phyloP scores from a whole-genome alignment of 1,140 invertebrate species.

The Nautilus pompilius region DNA sequence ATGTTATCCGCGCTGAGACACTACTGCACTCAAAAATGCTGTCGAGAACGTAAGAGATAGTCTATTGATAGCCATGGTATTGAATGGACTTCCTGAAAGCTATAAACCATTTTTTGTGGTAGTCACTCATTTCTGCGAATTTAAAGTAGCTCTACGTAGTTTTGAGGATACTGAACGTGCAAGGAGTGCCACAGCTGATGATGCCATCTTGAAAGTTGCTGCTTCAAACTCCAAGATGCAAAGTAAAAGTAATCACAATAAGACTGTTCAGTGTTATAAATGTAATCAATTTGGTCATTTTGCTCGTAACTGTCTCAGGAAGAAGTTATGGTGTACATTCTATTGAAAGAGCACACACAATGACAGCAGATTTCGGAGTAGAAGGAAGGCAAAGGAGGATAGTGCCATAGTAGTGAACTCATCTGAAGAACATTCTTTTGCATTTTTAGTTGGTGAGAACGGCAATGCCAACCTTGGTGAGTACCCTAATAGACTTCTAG shows the following conservation, averaged over 20 bases:
- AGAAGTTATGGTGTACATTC: too few species aligned
- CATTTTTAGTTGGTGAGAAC: not conserved
- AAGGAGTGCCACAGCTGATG: not conserved
- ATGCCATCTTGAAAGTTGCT: too few species aligned
- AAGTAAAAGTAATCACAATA: too few species aligned
- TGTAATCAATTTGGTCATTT: too few species aligned
- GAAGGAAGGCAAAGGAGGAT: too few species aligned
- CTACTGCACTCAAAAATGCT: slow-evolving; percentile 6
- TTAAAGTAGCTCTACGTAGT: slow-evolving; percentile 15
- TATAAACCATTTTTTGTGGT: slow-evolving; percentile 14
- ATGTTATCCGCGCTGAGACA: slow-evolving; percentile 18
- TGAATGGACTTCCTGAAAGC: slow-evolving; percentile 16
- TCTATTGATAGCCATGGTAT: slow-evolving; percentile 19
- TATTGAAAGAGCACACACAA: too few species aligned
- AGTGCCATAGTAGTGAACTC: slow-evolving; percentile 2
- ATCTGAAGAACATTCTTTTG: not conserved
- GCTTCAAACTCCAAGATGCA: not conserved
- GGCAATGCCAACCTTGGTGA: not conserved
- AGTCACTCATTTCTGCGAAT: slow-evolving; percentile 12
- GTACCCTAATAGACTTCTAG: too few species aligned
- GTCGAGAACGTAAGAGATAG: slow-evolving; percentile 19
- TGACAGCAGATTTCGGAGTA: too few species aligned
- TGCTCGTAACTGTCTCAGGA: too few species aligned
- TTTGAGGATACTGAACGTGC: slow-evolving; percentile 18
- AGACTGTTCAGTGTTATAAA: too few species aligned